Evolutionary conservation across 2,888 invertebrate genomes (phyloP).

Genomic region (Trilocha varians): DNA sequence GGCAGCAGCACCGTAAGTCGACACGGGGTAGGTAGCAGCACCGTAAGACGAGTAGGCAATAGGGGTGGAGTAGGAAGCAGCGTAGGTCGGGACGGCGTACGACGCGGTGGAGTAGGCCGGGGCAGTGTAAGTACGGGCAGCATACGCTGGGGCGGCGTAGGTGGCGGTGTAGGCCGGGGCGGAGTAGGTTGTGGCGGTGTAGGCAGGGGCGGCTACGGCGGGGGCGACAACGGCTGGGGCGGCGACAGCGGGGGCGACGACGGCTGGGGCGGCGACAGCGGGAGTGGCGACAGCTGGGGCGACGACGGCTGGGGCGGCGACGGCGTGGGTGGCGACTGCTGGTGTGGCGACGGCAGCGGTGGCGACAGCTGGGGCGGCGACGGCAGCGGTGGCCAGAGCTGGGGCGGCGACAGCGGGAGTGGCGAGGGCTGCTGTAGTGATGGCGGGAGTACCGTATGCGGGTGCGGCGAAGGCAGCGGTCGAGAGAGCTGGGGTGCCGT

Average conservation of each 20-base stretch:
- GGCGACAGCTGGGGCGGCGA: slow-evolving; percentile 2
- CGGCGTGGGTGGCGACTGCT: too few species aligned
- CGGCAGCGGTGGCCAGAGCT: slow-evolving; percentile 6
- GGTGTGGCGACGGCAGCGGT: not conserved
- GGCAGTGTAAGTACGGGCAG: not conserved
- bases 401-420: slow-evolving; percentile 9
- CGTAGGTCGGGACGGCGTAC: not conserved
- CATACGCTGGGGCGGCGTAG: not conserved
- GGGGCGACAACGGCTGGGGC: slow-evolving; percentile 6
- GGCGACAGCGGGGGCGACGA: slow-evolving; percentile 10
- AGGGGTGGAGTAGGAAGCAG: not conserved
- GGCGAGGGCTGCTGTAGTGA: slow-evolving; percentile 9
- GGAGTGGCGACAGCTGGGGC: not conserved
- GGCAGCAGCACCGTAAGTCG: slow-evolving; percentile 5
- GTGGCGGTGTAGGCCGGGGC: not conserved
- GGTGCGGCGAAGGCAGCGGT: not conserved
- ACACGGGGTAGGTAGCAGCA: slow-evolving; percentile 1
- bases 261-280: slow-evolving; percentile 6
- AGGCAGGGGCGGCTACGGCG: slow-evolving; percentile 1
- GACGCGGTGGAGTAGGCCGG: not conserved
- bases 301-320: not conserved
- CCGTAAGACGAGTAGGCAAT: not conserved
- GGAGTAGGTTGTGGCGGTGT: slow-evolving; percentile 2
- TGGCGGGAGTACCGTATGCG: not conserved
- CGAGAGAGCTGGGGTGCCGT: not conserved